Conservation (phyloP, 2,888 invertebrate species). For the Pegoplata infirma region DNA sequence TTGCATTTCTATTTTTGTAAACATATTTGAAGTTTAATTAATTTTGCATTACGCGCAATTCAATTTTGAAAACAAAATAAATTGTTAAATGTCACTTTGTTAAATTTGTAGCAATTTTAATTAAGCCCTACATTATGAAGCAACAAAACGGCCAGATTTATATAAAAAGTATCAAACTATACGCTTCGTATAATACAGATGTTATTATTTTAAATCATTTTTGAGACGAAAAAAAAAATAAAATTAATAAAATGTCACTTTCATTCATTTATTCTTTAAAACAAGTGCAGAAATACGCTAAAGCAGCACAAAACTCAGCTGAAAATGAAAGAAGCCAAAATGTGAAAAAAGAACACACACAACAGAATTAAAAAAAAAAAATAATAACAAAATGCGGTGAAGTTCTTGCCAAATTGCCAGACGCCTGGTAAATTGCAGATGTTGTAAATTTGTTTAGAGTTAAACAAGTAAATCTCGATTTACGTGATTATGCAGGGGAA, state of each 20-base stretch:
- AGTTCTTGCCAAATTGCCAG: constrained; percentile 59
- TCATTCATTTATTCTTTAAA: constrained; percentile 50
- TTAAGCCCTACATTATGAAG: constrained; percentile 42
- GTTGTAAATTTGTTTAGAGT: constrained; percentile 49
- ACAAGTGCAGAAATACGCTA: constrained; percentile 20
- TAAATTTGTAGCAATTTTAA: constrained; percentile 57
- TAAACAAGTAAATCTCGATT: too few species aligned
- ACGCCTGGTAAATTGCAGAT: constrained; percentile 58
- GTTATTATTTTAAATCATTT: constrained; percentile 43
- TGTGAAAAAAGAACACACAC: background rate
- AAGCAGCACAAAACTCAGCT: constrained; percentile 27
- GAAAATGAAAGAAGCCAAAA: constrained; percentile 11
- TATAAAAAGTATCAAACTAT: background rate
- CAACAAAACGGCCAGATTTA: constrained; percentile 35
- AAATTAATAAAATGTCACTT: constrained; percentile 49
- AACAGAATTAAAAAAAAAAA: background rate
- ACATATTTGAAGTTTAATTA: constrained; percentile 57
- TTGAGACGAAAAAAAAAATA: constrained; percentile 3
- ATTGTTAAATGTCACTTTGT: constrained; percentile 55
- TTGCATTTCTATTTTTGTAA: constrained; percentile 43
- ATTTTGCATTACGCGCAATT: constrained; percentile 53
- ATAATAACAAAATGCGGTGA: constrained; percentile 42
- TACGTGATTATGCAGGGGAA: too few species aligned
- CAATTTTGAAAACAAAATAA: constrained; percentile 50
- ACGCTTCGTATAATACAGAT: constrained; percentile 51